Evolutionary conservation across 2,113 vertebrate species (phyloP), one percentile per base, ranked within the genome.

Genomic region (Australoheros scitulus): DNA sequence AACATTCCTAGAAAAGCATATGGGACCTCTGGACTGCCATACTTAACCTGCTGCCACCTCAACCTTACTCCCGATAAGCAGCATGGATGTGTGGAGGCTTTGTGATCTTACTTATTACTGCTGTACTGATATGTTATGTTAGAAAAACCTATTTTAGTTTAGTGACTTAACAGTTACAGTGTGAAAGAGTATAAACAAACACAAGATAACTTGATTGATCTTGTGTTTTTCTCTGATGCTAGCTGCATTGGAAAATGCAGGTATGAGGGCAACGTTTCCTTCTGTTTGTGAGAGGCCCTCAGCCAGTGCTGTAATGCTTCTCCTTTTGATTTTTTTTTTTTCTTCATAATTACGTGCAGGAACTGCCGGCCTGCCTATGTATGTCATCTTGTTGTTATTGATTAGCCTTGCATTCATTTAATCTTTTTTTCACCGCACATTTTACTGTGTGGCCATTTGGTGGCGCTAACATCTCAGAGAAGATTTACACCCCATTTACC

Each of bases 371-470:
- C 15, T 65, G 8, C 63, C 24, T 17, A 14, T 24, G 4, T 5
- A 5, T 47, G 22, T 47, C 22, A 6, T 47, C 7, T 34, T 74
- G 55, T 34, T 75, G 50, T 56, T 75, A 38, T 3, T 58, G 0
- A 65, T 47, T 47, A 65, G 0, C 10, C 4, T 6, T 68, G 63
- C 24, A 47, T 43, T 68, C 43, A 22, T 68, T 68, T 43, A 38
- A 17, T 26, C 41, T 43, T 26, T 65, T 17, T 43, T 38, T 47
- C 34, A 76, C n/a, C 17, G 38, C 7, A 43, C 14, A 22, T 68
- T 41, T 68, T 43, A 68, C 63, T n/a, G 8, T 76, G n/a, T 76
- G 55, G 74, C 55, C 74, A 76, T 76, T 24, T 58, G 74, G 55
- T 17, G 34, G 50, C 38, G 72, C 52, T 58, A 57, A 58, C 32